Percentiles rank a stretch among this genome's conserved stretches.
Evolutionary conservation across 2,888 invertebrate genomes (phyloP).

Genomic region (Melolontha melolontha): DNA sequence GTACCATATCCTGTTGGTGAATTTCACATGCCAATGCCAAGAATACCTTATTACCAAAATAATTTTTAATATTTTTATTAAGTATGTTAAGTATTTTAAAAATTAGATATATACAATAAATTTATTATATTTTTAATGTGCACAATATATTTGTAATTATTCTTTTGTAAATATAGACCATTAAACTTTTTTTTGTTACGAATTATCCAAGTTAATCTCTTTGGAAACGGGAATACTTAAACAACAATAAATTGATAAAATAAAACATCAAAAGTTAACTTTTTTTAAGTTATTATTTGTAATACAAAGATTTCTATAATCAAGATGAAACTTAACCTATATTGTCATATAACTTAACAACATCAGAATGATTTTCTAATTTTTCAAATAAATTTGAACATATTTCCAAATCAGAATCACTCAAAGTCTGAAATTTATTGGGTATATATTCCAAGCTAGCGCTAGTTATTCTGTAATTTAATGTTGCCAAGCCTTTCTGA

Average conservation of each 20-base stretch:
- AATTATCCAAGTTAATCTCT: no score
- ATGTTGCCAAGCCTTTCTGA: slow-evolving; percentile 65
- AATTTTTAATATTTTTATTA: slow-evolving; percentile 49
- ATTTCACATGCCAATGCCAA: slow-evolving; percentile 83
- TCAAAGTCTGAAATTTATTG: slow-evolving; percentile 64
- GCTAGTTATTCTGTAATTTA: slow-evolving; percentile 66
- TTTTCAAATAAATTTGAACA: slow-evolving; percentile 67
- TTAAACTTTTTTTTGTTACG: no score
- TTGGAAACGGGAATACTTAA: no score
- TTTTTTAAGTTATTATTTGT: no score
- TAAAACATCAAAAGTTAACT: no score
- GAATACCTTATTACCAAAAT: slow-evolving; percentile 61
- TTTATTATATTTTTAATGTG: no score
- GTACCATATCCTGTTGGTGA: slow-evolving; percentile 80
- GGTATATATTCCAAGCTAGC: slow-evolving; percentile 68
- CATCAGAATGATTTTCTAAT: slow-evolving; percentile 70
- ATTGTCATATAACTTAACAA: slow-evolving; percentile 72
- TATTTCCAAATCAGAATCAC: slow-evolving; percentile 65
- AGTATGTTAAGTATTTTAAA: no score
- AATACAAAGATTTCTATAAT: background rate
- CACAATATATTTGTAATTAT: no score
- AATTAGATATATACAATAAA: no score
- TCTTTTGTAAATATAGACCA: no score
- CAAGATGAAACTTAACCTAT: slow-evolving; percentile 55
- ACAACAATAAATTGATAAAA: no score